Percentiles rank a stretch among this genome's conserved stretches.
Conservation (phyloP, 2,113 vertebrate species). For the Ivindomyrus marchei region DNA sequence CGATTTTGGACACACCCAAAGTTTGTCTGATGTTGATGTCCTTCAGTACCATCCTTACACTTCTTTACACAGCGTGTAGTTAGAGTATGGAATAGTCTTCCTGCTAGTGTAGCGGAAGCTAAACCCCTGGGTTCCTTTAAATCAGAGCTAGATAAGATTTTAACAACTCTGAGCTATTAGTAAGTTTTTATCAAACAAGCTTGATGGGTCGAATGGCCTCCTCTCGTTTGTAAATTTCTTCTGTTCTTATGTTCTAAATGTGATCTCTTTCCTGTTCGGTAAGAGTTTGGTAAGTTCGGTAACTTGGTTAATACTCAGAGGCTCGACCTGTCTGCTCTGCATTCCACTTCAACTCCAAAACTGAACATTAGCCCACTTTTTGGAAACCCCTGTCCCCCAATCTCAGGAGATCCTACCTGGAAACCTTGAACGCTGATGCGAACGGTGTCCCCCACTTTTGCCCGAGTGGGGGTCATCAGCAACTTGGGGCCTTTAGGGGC, state of each 20-base stretch:
- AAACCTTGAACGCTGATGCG: conserved; percentile 89
- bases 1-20: not conserved
- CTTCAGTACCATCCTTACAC: not conserved
- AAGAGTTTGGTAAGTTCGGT: conserved; percentile 28
- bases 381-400: conserved; percentile 43
- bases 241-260: not conserved
- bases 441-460: conserved; percentile 89
- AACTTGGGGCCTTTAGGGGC: conserved; percentile 92
- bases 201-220: too few relatives aligned
- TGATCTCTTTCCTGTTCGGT: conserved; percentile 1
- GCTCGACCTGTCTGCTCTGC: conserved; percentile 22
- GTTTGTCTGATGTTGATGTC: not conserved
- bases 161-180: too few relatives aligned
- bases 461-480: conserved; percentile 75
- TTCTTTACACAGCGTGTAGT: too few relatives aligned
- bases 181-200: too few relatives aligned
- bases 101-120: too few relatives aligned
- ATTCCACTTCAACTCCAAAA: conserved; percentile 23
- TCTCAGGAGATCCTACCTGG: conserved; percentile 68
- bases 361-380: conserved; percentile 28
- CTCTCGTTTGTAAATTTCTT: too few relatives aligned
- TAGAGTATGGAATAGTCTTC: too few relatives aligned
- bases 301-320: conserved; percentile 18
- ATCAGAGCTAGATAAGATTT: too few relatives aligned
- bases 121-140: too few relatives aligned